Evolutionary conservation across 2,113 vertebrate species (phyloP).

Genomic region (Oreochromis tanganicae): DNA sequence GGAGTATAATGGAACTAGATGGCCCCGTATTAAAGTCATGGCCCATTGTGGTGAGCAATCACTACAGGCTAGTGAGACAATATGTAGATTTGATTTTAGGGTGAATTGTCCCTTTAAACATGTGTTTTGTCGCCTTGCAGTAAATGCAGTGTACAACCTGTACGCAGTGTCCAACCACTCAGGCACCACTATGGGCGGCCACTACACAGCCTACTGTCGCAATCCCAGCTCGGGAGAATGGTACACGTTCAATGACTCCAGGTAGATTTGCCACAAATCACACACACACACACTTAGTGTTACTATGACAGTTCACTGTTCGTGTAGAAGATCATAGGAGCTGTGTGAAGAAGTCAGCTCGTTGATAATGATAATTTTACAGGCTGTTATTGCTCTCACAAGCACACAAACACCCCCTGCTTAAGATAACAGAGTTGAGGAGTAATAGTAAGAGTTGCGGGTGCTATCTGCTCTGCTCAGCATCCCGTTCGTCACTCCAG

Average conservation of each 20-base stretch:
- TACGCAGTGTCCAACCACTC: slow-evolving; percentile 99
- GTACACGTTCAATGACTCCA: slow-evolving; percentile 96
- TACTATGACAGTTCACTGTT: not conserved
- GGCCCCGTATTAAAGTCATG: not conserved
- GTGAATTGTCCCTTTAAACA: not conserved
- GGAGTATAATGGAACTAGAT: not conserved
- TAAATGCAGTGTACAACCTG: slow-evolving; percentile 89
- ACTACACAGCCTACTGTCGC: slow-evolving; percentile 97
- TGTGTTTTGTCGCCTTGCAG: slow-evolving; percentile 56
- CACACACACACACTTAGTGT: not conserved
- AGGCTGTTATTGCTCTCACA: not conserved
- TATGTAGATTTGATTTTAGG: not conserved
- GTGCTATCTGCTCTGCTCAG: not conserved
- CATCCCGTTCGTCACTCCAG: not conserved
- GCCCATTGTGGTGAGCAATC: not conserved
- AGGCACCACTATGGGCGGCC: slow-evolving; percentile 97
- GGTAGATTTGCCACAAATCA: slow-evolving; percentile 66
- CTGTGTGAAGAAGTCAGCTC: not conserved
- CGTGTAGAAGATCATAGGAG: not conserved
- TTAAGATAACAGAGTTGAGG: not conserved
- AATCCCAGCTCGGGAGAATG: slow-evolving; percentile 88
- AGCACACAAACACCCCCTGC: not conserved
- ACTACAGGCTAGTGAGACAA: not conserved
- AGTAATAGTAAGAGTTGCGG: not conserved
- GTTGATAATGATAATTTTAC: not conserved